phyloP scores from a whole-genome alignment of 2,797 vertebrate genomes.

The Microhierax caerulescens region DNA sequence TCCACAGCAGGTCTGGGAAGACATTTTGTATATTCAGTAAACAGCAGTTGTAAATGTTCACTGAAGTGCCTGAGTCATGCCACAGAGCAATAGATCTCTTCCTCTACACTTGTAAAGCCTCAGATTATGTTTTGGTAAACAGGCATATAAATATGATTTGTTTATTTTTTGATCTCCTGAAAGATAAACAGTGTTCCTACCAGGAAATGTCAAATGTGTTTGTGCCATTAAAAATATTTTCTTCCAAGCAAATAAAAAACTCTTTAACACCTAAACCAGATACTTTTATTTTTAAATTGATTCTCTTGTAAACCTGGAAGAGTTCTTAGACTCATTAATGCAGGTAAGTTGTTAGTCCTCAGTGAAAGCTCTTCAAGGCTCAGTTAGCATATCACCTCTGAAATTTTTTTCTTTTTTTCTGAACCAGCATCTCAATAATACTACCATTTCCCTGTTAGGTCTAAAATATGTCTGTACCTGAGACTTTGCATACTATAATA shows the following conservation, averaged over 20 bases:
- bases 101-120: background rate
- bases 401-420: background rate
- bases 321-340: background rate
- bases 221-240: background rate
- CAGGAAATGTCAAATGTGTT: background rate
- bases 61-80: background rate
- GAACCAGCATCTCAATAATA: background rate
- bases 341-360: background rate
- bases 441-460: background rate
- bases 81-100: background rate
- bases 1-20: background rate
- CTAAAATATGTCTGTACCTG: background rate
- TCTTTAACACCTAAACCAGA: background rate
- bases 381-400: background rate
- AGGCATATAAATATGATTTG: background rate
- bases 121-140: constrained; percentile 6
- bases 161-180: background rate
- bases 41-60: background rate
- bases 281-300: background rate
- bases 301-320: background rate
- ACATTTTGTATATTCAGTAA: background rate
- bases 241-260: background rate
- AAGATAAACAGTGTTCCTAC: background rate
- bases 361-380: background rate
- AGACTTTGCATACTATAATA: background rate